Conservation (phyloP, 2,888 invertebrate genomes). For the Caenorhabditis plicata region DNA sequence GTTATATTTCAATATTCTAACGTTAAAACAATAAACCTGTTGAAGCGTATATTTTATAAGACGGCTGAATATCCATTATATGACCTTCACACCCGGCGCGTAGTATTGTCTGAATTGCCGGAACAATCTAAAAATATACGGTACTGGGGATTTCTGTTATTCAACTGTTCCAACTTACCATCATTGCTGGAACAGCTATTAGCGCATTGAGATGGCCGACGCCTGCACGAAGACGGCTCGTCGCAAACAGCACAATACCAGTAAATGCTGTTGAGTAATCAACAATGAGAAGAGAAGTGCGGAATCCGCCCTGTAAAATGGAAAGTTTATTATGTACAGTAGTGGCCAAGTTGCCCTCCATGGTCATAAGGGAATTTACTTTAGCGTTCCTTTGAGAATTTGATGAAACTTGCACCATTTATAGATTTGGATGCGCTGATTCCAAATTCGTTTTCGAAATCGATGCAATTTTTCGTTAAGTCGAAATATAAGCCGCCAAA, state of each 20-base stretch:
- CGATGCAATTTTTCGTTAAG: too few species aligned
- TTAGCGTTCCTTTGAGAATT: too few species aligned
- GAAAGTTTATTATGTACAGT: too few species aligned
- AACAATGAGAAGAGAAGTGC: slow-evolving; percentile 39
- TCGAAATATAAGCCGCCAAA: too few species aligned
- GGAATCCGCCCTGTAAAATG: slow-evolving; percentile 37
- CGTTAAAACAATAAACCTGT: slow-evolving; percentile 26
- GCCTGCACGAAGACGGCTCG: slow-evolving; percentile 35
- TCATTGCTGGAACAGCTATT: slow-evolving; percentile 29
- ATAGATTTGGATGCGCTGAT: too few species aligned
- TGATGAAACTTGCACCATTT: too few species aligned
- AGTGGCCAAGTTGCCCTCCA: too few species aligned
- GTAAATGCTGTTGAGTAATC: slow-evolving; percentile 50
- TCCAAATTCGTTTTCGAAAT: too few species aligned
- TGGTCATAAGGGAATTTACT: too few species aligned
- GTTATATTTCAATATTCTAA: background rate
- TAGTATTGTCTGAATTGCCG: slow-evolving; percentile 33
- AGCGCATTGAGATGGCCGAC: slow-evolving; percentile 35
- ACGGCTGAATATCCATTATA: slow-evolving; percentile 37
- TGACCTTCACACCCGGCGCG: slow-evolving; percentile 49
- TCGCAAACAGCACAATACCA: slow-evolving; percentile 41
- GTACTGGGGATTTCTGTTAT: background rate
- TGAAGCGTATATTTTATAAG: slow-evolving; percentile 39
- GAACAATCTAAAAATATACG: slow-evolving; percentile 28
- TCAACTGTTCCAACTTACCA: slow-evolving; percentile 20